Evolutionary conservation across 2,888 invertebrate species (phyloP).

Genomic region (Elmis aenea): DNA sequence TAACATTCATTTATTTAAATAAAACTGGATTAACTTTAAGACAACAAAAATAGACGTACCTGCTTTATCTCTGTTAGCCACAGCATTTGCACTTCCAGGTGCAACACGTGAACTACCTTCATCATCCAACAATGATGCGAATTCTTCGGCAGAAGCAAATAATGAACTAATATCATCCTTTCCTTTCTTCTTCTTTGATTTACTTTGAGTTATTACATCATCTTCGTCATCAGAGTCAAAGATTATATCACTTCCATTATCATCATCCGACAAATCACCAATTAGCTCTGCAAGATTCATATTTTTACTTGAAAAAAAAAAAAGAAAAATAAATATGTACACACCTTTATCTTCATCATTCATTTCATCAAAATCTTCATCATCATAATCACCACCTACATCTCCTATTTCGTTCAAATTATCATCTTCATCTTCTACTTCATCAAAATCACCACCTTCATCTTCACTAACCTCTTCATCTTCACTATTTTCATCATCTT

Average conservation of each 20-base stretch:
- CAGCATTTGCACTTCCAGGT: conserved; percentile 62
- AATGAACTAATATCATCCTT: conserved; percentile 55
- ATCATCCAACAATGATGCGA: conserved; percentile 82
- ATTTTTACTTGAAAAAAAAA: conserved; percentile 2
- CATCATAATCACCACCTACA: conserved; percentile 25
- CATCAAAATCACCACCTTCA: conserved; percentile 42
- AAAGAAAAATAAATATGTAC: conserved; percentile 2
- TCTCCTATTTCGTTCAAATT: conserved; percentile 29
- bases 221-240: conserved; percentile 36
- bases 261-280: conserved; percentile 39
- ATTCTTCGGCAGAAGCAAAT: conserved; percentile 85
- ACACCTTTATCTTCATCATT: conserved; percentile 43
- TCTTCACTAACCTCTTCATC: conserved; percentile 26
- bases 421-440: conserved; percentile 47
- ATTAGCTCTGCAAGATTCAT: conserved; percentile 28
- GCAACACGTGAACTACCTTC: conserved; percentile 58
- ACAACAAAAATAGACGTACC: conserved; percentile 45
- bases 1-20: conserved; percentile 4
- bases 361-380: conserved; percentile 29
- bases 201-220: conserved; percentile 21
- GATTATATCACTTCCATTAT: conserved; percentile 41
- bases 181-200: conserved; percentile 28
- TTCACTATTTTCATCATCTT: conserved; percentile 28
- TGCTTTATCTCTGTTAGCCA: conserved; percentile 73
- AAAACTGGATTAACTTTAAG: conserved; percentile 3